phyloP scores from a whole-genome alignment of 2,888 invertebrate species.

The Caenorhabditis afra region DNA sequence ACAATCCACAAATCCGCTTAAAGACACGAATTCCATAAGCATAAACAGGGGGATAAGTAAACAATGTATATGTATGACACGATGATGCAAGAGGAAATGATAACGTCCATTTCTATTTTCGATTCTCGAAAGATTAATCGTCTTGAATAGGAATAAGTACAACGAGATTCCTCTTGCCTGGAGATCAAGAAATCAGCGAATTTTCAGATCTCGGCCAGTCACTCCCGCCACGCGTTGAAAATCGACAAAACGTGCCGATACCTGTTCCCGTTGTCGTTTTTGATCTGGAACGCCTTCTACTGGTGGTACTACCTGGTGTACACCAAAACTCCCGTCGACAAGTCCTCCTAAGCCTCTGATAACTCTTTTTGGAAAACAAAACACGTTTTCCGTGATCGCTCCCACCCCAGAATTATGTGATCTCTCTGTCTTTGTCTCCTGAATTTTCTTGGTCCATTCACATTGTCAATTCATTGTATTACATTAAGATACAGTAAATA shows the following conservation, averaged over 20 bases:
- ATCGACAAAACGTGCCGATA: constrained; percentile 74
- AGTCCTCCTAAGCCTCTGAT: background rate
- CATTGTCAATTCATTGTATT: background rate
- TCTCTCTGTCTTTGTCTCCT: constrained; percentile 15
- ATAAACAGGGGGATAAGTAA: too few relatives aligned
- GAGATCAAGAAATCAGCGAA: too few relatives aligned
- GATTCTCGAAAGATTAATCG: too few relatives aligned
- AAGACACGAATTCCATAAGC: too few relatives aligned
- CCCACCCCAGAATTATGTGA: constrained; percentile 17
- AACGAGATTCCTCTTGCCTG: too few relatives aligned
- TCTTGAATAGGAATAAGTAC: too few relatives aligned
- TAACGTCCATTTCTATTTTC: too few relatives aligned
- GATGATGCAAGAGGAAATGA: too few relatives aligned
- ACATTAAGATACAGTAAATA: too few relatives aligned
- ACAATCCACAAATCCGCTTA: too few relatives aligned
- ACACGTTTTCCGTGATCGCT: too few relatives aligned
- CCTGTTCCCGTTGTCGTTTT: constrained; percentile 69
- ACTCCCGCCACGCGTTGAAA: constrained; percentile 70
- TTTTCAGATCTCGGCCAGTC: constrained; percentile 65
- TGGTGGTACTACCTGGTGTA: constrained; percentile 72
- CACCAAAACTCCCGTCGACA: constrained; percentile 48
- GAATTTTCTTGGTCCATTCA: background rate
- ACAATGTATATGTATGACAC: too few relatives aligned
- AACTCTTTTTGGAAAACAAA: background rate
- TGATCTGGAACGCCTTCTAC: constrained; percentile 72